These are phyloP conservation scores for Ennomos quercinarius DNA, from an alignment of 2,888 invertebrate genomes.

Conservation along the genomic window DNA sequence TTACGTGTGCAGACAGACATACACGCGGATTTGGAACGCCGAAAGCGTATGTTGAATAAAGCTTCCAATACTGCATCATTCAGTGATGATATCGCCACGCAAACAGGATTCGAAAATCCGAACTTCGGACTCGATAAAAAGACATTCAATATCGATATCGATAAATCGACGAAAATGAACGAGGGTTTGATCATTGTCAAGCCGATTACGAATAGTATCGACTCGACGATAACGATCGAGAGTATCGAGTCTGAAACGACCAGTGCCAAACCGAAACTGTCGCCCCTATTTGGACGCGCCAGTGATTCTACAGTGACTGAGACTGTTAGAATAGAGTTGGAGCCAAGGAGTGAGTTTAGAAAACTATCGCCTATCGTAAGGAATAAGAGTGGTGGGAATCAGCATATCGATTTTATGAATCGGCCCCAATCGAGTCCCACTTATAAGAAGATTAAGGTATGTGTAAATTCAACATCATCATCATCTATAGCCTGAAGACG, in stretches of 20 bases:
- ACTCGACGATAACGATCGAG: constrained; percentile 75
- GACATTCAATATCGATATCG: constrained; percentile 28
- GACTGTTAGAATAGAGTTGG: constrained; percentile 70
- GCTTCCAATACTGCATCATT: constrained; percentile 70
- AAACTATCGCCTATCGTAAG: constrained; percentile 76
- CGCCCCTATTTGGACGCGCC: constrained; percentile 72
- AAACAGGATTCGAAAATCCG: constrained; percentile 80
- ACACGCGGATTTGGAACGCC: constrained; percentile 83
- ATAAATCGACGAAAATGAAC: constrained; percentile 47
- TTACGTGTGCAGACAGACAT: constrained; percentile 87
- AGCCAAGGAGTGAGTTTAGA: constrained; percentile 71
- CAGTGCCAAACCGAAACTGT: constrained; percentile 70
- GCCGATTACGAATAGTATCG: constrained; percentile 66
- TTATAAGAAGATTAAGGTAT: constrained; percentile 64
- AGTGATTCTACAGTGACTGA: constrained; percentile 61
- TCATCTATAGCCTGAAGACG: too few relatives aligned
- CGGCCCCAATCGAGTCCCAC: constrained; percentile 79
- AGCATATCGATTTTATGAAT: constrained; percentile 72
- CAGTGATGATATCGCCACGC: constrained; percentile 74
- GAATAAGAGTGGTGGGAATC: constrained; percentile 59
- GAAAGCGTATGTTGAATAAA: constrained; percentile 68
- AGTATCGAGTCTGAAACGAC: constrained; percentile 66
- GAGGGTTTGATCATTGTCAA: constrained; percentile 72
- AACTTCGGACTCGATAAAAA: constrained; percentile 62
- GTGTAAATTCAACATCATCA: constrained; percentile 1